Base-by-base conservation (phyloP, 53 echinoderm and acorn worm genomes). In the Stichopus horrens region DNA sequence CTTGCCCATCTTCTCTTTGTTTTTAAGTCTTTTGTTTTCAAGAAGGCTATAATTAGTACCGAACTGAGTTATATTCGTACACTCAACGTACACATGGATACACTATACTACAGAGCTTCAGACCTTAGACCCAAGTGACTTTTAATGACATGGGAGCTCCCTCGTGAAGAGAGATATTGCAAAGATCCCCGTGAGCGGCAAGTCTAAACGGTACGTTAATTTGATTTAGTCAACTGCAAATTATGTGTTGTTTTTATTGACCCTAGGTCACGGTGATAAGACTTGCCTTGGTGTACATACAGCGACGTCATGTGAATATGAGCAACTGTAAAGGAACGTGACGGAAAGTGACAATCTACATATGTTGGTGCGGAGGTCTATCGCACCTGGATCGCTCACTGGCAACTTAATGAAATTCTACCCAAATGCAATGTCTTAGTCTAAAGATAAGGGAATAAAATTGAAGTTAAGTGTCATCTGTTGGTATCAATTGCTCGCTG, bases 1-100 rank as follows among this genome's bases (percentile, higher is more conserved):
- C 78, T 95, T 95, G 0, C 63, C 63, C 63, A 63, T 63, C 63
- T 63, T 37, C 37, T 37, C 37, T 37, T 37, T 37, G 37, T 37
- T 37, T 37, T 37, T 37, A 37, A 37, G 37, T 37, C 2, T 37
- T 37, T 37, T 37, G 0, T 37, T 37, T 37, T 37, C 37, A 1
- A 37, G 37, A 37, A 37, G 37, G 37, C 37, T 37, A 2, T 37
- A 37, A 37, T 37, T 37, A 37, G 37, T 37, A 37, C 37, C 37
- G 37, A 2, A 0, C 2, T 37, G 37, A 37, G 37, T 37, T 37
- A 37, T 37, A 37, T 37, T 37, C 37, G 37, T 37, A 37, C 37
- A 37, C 37, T 2, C 37, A 37, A 37, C 37, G 37, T 37, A 37
- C 37, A 63, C 63, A 16, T 8, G 7, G 16, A 10, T 13, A 37